A percentile compares a stretch with the other conserved stretches of the same genome.
Evolutionary conservation across 2,113 vertebrate genomes (phyloP).

Genomic region (Dasyurus viverrinus): DNA sequence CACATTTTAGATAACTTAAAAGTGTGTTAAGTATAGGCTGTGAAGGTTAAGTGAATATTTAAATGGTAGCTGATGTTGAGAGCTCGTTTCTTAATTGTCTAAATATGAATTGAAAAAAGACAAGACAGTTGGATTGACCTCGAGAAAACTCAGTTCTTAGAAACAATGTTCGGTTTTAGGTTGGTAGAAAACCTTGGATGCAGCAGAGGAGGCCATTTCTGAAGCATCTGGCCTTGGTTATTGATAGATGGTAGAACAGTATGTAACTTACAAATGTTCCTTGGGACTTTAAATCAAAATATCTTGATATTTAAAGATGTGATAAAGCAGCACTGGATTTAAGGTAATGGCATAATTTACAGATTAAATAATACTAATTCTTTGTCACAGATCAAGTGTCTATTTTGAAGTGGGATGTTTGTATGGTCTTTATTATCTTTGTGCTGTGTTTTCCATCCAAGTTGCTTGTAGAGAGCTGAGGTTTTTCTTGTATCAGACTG

Average conservation of each 20-base stretch:
- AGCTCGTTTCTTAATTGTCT: too few species aligned
- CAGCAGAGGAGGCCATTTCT: too few species aligned
- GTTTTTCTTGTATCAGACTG: constrained; percentile 85
- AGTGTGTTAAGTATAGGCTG: neutral
- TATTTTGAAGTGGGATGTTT: constrained; percentile 83
- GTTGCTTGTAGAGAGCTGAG: constrained; percentile 76
- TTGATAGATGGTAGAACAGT: neutral
- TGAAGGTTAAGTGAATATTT: neutral
- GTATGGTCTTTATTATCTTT: constrained; percentile 87
- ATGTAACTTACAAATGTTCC: constrained; percentile 33
- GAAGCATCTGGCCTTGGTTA: constrained; percentile 1
- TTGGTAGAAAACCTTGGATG: too few species aligned
- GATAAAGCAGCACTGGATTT: constrained; percentile 42
- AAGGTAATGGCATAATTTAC: constrained; percentile 54
- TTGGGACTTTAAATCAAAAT: constrained; percentile 47
- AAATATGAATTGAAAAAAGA: neutral
- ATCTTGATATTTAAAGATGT: neutral
- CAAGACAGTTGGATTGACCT: too few species aligned
- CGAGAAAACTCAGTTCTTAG: too few species aligned
- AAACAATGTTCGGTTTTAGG: too few species aligned
- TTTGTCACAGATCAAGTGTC: constrained; percentile 84
- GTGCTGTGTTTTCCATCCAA: constrained; percentile 81
- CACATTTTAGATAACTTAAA: too few species aligned
- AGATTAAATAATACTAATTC: constrained; percentile 65
- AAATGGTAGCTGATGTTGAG: too few species aligned